Percentiles rank a stretch among this genome's conserved stretches.
phyloP scores from a whole-genome alignment of 2,113 vertebrate species.

The Mastomys coucha region DNA sequence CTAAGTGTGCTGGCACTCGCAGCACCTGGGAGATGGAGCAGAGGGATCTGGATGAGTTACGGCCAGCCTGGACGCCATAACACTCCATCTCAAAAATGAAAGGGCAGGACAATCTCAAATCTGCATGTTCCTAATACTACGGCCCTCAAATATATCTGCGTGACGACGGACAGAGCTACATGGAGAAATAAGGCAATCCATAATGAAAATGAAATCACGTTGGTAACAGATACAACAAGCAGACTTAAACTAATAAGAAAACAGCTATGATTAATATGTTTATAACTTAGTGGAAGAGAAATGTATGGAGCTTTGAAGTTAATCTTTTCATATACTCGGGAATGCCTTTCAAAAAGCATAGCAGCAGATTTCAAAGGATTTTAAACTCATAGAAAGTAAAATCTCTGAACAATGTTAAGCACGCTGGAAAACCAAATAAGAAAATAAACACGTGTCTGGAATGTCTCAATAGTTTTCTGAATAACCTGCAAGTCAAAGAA shows the following conservation, averaged over 20 bases:
- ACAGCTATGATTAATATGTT: constrained; percentile 24
- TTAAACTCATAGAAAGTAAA: constrained; percentile 18
- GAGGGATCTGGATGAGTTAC: not conserved
- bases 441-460: not conserved
- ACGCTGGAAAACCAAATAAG: constrained; percentile 29
- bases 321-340: constrained; percentile 44
- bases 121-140: not conserved
- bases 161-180: constrained; percentile 46
- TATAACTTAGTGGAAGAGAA: constrained; percentile 29
- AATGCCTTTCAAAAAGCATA: constrained; percentile 38
- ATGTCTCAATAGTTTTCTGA: constrained; percentile 49
- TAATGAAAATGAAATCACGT: constrained; percentile 58
- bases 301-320: not conserved
- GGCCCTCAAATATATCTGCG: constrained; percentile 41
- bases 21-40: not conserved
- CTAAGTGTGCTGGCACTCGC: not conserved
- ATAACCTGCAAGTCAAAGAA: constrained; percentile 13
- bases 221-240: constrained; percentile 23
- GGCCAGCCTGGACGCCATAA: not conserved
- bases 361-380: constrained; percentile 48
- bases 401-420: not conserved
- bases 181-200: constrained; percentile 49
- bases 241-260: constrained; percentile 49
- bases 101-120: not conserved
- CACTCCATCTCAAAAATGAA: not conserved